These are phyloP conservation scores for Gorsachius goisagi DNA, from an alignment of 2,113 vertebrate genomes.

Conservation along the genomic window DNA sequence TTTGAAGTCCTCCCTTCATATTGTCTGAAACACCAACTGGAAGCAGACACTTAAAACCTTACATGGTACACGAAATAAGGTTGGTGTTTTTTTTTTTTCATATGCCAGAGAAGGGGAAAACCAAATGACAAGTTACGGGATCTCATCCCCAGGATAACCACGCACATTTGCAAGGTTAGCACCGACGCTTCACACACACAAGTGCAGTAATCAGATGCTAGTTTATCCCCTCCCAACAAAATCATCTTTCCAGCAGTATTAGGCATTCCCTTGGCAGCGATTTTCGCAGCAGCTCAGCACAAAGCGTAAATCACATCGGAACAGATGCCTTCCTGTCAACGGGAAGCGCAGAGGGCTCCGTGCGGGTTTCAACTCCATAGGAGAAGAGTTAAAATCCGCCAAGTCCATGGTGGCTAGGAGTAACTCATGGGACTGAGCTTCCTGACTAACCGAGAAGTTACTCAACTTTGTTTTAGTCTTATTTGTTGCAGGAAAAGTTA, in stretches of 20 bases:
- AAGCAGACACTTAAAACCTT: neutral
- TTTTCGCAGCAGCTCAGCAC: constrained; percentile 19
- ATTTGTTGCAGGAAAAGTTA: neutral
- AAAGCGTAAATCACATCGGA: neutral
- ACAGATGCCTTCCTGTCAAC: neutral
- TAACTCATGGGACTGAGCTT: neutral
- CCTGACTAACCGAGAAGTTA: neutral
- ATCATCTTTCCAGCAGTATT: neutral
- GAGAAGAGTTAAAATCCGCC: neutral
- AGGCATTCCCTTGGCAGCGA: neutral
- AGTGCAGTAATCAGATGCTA: neutral
- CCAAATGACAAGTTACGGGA: neutral
- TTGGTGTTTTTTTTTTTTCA: neutral
- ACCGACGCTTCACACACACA: neutral
- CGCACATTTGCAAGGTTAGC: neutral
- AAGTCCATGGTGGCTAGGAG: neutral
- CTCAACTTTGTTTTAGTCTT: neutral
- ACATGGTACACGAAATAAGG: neutral
- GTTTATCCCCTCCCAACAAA: neutral
- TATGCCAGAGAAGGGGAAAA: neutral
- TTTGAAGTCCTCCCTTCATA: neutral
- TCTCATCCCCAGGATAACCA: neutral
- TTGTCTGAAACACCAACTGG: neutral
- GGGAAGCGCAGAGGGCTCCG: rapidly evolving
- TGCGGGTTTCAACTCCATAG: rapidly evolving